Conservation (phyloP, 2,113 vertebrate genomes). For the Podocnemis expansa region DNA sequence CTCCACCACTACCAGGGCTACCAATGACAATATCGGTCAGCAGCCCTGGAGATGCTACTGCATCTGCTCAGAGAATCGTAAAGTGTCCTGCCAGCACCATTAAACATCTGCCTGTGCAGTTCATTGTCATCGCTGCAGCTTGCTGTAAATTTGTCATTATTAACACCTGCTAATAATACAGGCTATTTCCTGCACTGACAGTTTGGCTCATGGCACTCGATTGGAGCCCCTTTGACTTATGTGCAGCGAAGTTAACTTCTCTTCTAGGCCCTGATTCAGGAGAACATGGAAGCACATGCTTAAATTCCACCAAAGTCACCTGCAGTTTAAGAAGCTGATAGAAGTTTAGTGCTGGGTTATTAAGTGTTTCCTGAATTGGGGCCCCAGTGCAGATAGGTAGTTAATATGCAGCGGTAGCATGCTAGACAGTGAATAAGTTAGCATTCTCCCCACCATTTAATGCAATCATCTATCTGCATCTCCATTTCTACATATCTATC, state of each 20-base stretch:
- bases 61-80: not conserved
- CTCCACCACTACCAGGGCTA: not conserved
- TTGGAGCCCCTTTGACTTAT: accelerated
- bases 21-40: accelerated
- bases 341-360: not conserved
- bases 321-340: not conserved
- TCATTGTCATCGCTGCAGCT: not conserved
- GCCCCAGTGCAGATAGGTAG: not conserved
- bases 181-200: accelerated
- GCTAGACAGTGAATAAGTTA: not conserved
- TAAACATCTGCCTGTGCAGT: not conserved
- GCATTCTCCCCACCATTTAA: not conserved
- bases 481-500: not conserved
- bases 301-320: accelerated
- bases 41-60: accelerated
- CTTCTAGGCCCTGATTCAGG: not conserved
- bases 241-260: not conserved
- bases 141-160: not conserved
- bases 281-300: not conserved
- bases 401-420: not conserved
- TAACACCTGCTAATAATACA: not conserved
- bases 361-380: accelerated
- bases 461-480: not conserved
- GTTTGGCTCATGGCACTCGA: accelerated
- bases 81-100: accelerated